Conservation (phyloP, 2,797 vertebrate genomes). For the Schizopygopsis malacanthus region DNA sequence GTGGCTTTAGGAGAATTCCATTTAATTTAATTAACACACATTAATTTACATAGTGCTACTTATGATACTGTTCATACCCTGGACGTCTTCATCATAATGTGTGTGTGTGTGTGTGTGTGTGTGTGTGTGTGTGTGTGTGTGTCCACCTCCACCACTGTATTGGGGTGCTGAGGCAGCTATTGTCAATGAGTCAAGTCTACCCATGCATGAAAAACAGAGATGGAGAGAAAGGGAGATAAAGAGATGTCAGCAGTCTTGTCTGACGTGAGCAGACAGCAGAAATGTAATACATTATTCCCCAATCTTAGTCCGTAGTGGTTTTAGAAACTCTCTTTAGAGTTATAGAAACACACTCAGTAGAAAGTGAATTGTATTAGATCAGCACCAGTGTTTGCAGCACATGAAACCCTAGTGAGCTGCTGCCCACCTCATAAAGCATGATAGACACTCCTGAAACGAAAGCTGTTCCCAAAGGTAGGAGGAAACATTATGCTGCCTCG, state of each 20-base stretch:
- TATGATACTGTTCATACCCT: not conserved
- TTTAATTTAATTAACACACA: conserved; percentile 33
- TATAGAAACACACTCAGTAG: conserved; percentile 2
- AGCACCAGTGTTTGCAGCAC: not conserved
- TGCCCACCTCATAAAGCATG: not conserved
- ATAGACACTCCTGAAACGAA: not conserved
- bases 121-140: conserved; percentile 23
- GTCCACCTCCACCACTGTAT: not conserved
- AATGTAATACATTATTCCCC: conserved; percentile 35
- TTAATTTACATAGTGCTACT: conserved; percentile 8
- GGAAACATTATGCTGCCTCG: not conserved
- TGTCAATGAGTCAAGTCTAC: conserved; percentile 30
- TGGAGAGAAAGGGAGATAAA: conserved; percentile 30
- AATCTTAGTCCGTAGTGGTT: not conserved
- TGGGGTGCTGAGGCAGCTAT: conserved; percentile 49
- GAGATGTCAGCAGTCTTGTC: conserved; percentile 44
- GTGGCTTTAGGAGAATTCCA: conserved; percentile 30
- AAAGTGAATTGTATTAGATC: not conserved
- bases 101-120: not conserved
- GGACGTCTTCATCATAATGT: not conserved
- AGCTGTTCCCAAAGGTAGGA: not conserved
- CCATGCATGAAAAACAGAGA: conserved; percentile 50
- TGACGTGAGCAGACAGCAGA: conserved; percentile 36
- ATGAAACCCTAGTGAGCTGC: not conserved
- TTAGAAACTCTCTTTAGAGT: not conserved